These are phyloP conservation scores for Chascanopsetta lugubris DNA, from an alignment of 2,113 vertebrate genomes.

Conservation along the genomic window DNA sequence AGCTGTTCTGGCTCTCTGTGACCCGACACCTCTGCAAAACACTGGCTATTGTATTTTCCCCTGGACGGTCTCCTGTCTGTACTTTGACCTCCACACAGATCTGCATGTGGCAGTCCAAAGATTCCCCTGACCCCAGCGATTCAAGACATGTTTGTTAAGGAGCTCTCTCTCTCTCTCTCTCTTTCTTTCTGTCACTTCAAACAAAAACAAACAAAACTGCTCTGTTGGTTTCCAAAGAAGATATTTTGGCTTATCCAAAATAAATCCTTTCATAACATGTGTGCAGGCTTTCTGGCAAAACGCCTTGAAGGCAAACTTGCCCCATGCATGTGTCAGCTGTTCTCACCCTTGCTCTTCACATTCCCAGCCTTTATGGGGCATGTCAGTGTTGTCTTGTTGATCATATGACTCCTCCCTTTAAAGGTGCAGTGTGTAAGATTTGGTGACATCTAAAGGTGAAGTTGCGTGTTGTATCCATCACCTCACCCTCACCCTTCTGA, in stretches of 20 bases:
- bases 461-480: no score
- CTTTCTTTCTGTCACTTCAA: not conserved
- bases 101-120: constrained; percentile 38
- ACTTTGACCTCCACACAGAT: constrained; percentile 11
- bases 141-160: not conserved
- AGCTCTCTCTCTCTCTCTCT: no score
- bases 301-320: not conserved
- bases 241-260: no score
- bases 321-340: not conserved
- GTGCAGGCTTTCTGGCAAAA: not conserved
- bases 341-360: not conserved
- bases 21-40: not conserved
- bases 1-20: not conserved
- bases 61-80: not conserved
- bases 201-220: not conserved
- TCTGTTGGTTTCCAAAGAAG: not conserved
- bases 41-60: not conserved
- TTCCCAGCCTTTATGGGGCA: constrained; percentile 35
- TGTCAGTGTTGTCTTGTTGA: constrained; percentile 37
- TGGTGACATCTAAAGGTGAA: no score
- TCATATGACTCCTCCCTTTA: constrained; percentile 42
- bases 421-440: no score
- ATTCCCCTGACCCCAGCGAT: constrained; percentile 3
- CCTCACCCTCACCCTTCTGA: no score
- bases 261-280: not conserved